Base-by-base conservation (phyloP, 2,113 vertebrate species). In the Forbesichthys agassizii region DNA sequence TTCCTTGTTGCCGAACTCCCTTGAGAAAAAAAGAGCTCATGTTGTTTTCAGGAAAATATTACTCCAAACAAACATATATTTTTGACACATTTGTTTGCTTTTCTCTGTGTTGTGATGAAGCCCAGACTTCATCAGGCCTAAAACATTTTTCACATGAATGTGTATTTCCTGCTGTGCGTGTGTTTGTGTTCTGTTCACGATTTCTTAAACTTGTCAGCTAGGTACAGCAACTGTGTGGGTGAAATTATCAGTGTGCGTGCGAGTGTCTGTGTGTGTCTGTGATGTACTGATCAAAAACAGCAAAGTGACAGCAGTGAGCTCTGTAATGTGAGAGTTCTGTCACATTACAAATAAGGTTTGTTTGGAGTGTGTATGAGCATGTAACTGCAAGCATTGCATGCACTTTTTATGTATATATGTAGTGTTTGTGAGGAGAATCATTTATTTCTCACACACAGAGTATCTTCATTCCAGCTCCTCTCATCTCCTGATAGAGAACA, bases 241-340 rank as follows among this genome's bases (percentile, higher is more conserved):
- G 68, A 18, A 27, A 52, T 63, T 16, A 46, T 62, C n/a, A 48
- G 60, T 62, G 42, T 47, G 59, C 16, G 59, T 61, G 59, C 16
- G 33, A 47, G 11, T 10, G 60, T 52, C 82, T 87, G 74, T 78
- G 70, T 72, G 53, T 78, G 47, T 36, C 49, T 33, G 51, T 42
- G 86, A 88, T 86, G 87, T 71, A 68, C 78, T 87, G 83, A 88
- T 84, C 78, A 90, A 82, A 75, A 86, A 84, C 64, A 68, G 71
- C 84, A 66, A 84, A 82, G 68, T 88, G 84, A 89, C 86, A 90
- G 85, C 69, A 48, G 64, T 74, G 72, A 88, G 88, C 78, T 80
- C 77, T 77, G 74, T 83, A 87, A 89, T 86, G 86, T 85, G 78
- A 90, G 84, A 83, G 83, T 88, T 86, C 69, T 89, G 84, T 88